Conservation (phyloP, 2,888 invertebrate species). For the Zonitis immaculata region DNA sequence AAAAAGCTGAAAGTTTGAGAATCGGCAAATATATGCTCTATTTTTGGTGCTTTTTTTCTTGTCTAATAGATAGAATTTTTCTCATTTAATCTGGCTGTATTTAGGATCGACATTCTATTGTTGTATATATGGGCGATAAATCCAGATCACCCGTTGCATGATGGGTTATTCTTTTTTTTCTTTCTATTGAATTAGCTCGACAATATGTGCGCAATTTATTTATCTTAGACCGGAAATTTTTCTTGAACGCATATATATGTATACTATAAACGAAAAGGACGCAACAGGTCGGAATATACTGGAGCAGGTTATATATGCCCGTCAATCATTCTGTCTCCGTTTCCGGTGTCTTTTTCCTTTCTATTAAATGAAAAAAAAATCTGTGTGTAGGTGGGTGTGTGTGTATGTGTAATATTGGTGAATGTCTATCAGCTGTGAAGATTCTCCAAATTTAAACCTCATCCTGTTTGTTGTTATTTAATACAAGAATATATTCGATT, state of each 20-base stretch:
- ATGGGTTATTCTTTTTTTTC: too few species aligned
- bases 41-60: too few species aligned
- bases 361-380: background rate
- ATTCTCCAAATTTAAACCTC: slow-evolving; percentile 9
- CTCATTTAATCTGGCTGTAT: too few species aligned
- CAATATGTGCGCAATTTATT: slow-evolving; percentile 19
- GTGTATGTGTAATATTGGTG: background rate
- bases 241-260: too few species aligned
- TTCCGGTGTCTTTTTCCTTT: slow-evolving; percentile 28
- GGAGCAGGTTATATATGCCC: slow-evolving; percentile 28
- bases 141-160: background rate
- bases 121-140: too few species aligned
- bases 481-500: too few species aligned
- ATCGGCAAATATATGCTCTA: too few species aligned
- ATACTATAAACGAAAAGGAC: slow-evolving; percentile 14
- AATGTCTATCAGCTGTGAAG: slow-evolving; percentile 18
- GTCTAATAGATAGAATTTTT: too few species aligned
- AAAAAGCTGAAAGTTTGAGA: too few species aligned
- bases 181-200: background rate
- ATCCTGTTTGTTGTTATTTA: background rate
- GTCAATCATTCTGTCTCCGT: slow-evolving; percentile 31
- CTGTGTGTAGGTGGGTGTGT: too few species aligned
- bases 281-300: slow-evolving; percentile 33
- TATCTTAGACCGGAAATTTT: slow-evolving; percentile 28
- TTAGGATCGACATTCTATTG: too few species aligned